These are phyloP conservation scores for Cuculus canorus DNA, from an alignment of 2,797 vertebrate genomes.

Conservation along the genomic window DNA sequence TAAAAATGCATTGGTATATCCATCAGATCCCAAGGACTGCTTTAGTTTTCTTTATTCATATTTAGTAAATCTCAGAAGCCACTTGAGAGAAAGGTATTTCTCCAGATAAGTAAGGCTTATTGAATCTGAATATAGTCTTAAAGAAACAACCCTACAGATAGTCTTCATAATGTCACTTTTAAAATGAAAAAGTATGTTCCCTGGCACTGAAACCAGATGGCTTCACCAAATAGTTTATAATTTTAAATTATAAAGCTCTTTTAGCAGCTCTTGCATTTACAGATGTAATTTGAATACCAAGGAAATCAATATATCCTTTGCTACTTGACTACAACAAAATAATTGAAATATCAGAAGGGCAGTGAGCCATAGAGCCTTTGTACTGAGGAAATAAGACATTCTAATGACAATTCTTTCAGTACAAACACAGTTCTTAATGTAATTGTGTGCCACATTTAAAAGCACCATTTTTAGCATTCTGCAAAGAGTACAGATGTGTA, in stretches of 20 bases:
- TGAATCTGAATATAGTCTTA: not conserved
- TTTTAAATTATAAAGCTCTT: constrained; percentile 72
- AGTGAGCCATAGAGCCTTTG: constrained; percentile 67
- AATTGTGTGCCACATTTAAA: constrained; percentile 61
- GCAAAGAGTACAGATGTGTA: not conserved
- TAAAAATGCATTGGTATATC: not conserved
- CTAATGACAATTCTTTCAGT: constrained; percentile 39
- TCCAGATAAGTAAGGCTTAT: not conserved
- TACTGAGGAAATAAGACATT: constrained; percentile 58
- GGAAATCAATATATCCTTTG: constrained; percentile 78
- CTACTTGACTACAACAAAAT: constrained; percentile 73
- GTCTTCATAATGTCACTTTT: constrained; percentile 10
- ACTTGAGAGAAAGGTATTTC: not conserved
- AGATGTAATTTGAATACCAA: constrained; percentile 73
- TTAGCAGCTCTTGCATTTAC: constrained; percentile 59
- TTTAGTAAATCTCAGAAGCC: not conserved
- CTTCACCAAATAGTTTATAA: constrained; percentile 66
- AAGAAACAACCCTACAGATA: not conserved
- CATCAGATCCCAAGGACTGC: not conserved
- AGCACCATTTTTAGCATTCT: not conserved
- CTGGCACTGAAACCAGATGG: constrained; percentile 13
- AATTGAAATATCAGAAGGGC: constrained; percentile 79
- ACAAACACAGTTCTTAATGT: constrained; percentile 22
- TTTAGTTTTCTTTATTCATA: not conserved
- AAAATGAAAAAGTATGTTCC: constrained; percentile 52